Evolutionary conservation across 2,888 invertebrate species (phyloP), one percentile per base, ranked within the genome.

Genomic region (Callosobruchus maculatus): DNA sequence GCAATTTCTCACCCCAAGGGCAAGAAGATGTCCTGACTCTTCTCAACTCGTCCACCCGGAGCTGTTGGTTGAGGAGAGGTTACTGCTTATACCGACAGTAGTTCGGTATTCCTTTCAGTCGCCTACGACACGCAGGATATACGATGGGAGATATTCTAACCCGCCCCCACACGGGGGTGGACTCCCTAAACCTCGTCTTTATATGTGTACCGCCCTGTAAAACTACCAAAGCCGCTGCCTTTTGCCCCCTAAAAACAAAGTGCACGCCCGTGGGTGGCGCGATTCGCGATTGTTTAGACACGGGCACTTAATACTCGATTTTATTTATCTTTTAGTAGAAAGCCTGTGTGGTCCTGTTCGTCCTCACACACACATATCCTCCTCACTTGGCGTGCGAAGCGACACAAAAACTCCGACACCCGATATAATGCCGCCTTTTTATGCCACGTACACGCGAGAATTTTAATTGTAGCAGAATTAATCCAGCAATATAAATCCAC

Each of bases 401-500:
- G 49, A 49, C 13, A 49, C 49, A 49, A 49, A 49, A 49, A 49
- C 49, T 18, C 9, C 49, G 49, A 49, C 49, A 49, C 49, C 13
- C 49, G 49, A 49, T 49, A 49, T 49, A 49, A 13, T 49, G 49
- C 49, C 49, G 49, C 49, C 49, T 49, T 49, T 49, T 49, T 49
- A 49, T 18, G 22, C 68, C 68, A n/a, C 21, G 68, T 21, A 21
- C 21, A 21, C 22, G 22, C 68, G 21, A 68, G 68, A 68, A 68
- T 68, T n/a, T 68, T 68, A 68, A 68, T 68, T 68, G 68, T 21
- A 68, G 68, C 68, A n/a, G 21, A 68, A 68, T 22, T 68, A 68
- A 68, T 68, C 49, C 49, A 13, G 13, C 49, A 49, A 49, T 49
- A 49, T 49, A 18, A 49, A 49, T 49, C 49, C 5, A 18, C 49